Evolutionary conservation across 2,113 vertebrate species (phyloP).

Genomic region (Microcebus lehilahytsara): DNA sequence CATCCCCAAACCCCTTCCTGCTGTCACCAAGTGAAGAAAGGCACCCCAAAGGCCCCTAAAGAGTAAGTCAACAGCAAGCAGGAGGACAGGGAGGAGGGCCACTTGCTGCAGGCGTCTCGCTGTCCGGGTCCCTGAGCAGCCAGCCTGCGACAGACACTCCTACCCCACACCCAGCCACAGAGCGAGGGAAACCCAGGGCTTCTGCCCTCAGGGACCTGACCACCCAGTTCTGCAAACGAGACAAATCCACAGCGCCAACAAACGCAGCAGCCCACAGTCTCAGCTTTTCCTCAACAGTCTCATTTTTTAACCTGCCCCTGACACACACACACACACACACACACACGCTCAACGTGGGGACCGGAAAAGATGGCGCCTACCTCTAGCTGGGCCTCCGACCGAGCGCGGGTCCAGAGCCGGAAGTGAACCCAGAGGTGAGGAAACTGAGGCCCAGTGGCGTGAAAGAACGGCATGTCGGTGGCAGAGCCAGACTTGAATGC

Average conservation of each 20-base stretch:
- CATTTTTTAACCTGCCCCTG: neutral
- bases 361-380: neutral
- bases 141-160: neutral
- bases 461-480: neutral
- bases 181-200: neutral
- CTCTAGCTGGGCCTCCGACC: neutral
- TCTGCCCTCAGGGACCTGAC: neutral
- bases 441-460: neutral
- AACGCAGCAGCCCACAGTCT: neutral
- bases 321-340: accelerated
- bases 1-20: neutral
- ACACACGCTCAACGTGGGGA: neutral
- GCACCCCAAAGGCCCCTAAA: neutral
- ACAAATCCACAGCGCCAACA: neutral
- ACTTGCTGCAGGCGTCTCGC: accelerated
- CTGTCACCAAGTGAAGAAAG: neutral
- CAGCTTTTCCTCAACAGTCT: neutral
- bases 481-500: neutral
- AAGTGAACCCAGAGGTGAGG: neutral
- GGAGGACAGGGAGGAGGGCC: too few species aligned
- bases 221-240: neutral
- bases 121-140: neutral
- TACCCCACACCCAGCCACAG: accelerated
- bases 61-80: neutral
- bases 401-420: neutral